A percentile compares a stretch with the other conserved stretches of the same genome.
Conservation (phyloP, 2,797 vertebrate species). For the Pangasius djambal region DNA sequence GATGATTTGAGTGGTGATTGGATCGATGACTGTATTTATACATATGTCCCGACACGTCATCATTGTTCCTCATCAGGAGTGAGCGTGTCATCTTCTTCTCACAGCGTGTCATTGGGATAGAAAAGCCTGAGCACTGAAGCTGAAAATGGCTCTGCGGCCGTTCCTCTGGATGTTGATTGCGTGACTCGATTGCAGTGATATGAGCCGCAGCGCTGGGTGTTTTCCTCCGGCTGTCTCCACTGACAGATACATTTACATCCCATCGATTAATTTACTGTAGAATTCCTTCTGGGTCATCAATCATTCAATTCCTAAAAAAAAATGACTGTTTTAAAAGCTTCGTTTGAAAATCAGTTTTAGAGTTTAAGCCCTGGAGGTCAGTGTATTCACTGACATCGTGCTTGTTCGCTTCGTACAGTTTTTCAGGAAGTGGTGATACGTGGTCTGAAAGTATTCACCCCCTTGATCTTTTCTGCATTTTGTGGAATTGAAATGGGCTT, state of each 20-base stretch:
- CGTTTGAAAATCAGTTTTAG: background rate
- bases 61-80: constrained; percentile 33
- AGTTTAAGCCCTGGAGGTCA: background rate
- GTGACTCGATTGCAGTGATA: constrained; percentile 28
- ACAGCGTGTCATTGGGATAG: constrained; percentile 23
- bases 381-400: background rate
- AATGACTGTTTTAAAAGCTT: background rate
- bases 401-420: background rate
- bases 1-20: constrained; percentile 35
- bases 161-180: constrained; percentile 40
- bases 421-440: background rate
- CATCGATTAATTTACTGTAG: constrained; percentile 53
- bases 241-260: constrained; percentile 47
- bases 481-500: background rate
- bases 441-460: background rate
- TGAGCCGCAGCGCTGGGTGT: constrained; percentile 35
- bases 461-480: background rate
- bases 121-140: constrained; percentile 51
- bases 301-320: constrained; percentile 30
- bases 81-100: constrained; percentile 25
- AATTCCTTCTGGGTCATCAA: constrained; percentile 34
- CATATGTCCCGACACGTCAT: constrained; percentile 51
- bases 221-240: constrained; percentile 34
- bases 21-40: constrained; percentile 49
- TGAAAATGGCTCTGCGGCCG: constrained; percentile 47